Conservation (phyloP, 92 coral and sea anemone species). For the Heliopora coerulea region DNA sequence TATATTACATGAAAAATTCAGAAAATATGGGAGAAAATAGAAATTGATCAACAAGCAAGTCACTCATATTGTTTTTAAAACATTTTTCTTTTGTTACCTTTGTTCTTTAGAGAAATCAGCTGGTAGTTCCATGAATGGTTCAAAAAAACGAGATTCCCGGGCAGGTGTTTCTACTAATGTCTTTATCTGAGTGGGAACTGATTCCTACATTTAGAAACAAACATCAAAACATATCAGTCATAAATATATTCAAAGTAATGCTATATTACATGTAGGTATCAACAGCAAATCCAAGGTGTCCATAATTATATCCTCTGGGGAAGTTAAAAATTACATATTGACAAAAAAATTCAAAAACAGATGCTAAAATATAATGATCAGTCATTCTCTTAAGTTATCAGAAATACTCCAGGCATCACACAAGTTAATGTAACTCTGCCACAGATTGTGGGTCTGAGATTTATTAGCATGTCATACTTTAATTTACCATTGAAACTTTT, state of each 20-base stretch:
- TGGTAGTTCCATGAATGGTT: constrained; percentile 79
- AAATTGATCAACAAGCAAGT: not conserved
- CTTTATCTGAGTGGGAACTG: constrained; percentile 73
- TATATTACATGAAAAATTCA: too few relatives aligned
- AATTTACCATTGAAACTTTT: constrained; percentile 75
- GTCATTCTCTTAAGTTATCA: too few relatives aligned
- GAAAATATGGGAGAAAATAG: too few relatives aligned
- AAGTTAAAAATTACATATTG: not conserved
- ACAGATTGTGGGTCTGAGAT: too few relatives aligned
- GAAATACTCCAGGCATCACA: too few relatives aligned
- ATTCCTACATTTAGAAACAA: constrained; percentile 38
- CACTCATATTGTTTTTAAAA: not conserved
- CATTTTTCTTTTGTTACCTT: constrained; percentile 64
- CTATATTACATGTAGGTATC: too few relatives aligned
- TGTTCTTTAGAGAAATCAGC: constrained; percentile 60
- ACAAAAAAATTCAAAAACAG: not conserved
- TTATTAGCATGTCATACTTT: not conserved
- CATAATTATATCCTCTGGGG: too few relatives aligned
- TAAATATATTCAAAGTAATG: too few relatives aligned
- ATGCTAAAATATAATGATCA: not conserved
- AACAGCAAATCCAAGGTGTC: too few relatives aligned
- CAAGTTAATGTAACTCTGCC: too few relatives aligned
- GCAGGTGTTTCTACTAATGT: constrained; percentile 61
- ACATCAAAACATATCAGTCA: too few relatives aligned
- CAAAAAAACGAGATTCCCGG: constrained; percentile 57